Percentiles rank a stretch among this genome's conserved stretches.
phyloP scores from a whole-genome alignment of 2,797 vertebrate species.

The Astyanax mexicanus region DNA sequence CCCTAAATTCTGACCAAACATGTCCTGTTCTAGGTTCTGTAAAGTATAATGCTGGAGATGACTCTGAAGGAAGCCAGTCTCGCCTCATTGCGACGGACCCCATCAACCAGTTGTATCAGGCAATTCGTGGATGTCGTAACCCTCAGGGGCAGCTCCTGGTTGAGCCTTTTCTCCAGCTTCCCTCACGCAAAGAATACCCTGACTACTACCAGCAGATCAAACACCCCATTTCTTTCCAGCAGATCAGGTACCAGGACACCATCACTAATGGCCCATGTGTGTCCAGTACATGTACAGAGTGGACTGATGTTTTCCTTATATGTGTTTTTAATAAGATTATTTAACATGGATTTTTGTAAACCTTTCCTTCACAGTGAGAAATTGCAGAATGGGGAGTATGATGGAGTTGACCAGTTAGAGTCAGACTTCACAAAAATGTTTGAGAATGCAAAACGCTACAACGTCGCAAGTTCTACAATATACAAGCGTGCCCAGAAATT shows the following conservation, averaged over 20 bases:
- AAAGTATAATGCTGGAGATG: conserved; percentile 94
- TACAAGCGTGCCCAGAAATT: conserved; percentile 97
- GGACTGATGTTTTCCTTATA: no score
- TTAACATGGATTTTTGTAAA: background rate
- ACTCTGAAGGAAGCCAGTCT: conserved; percentile 93
- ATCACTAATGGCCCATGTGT: background rate
- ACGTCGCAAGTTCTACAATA: conserved; percentile 96
- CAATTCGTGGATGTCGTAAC: conserved; percentile 90
- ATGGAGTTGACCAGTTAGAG: conserved; percentile 92
- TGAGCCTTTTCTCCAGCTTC: conserved; percentile 95
- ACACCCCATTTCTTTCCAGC: conserved; percentile 90
- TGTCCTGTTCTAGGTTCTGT: conserved; percentile 80
- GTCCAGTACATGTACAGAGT: no score
- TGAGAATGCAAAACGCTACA: conserved; percentile 99
- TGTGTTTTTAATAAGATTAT: background rate
- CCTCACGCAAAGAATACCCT: conserved; percentile 95
- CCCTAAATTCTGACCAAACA: background rate
- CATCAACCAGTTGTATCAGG: conserved; percentile 94
- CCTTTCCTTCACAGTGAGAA: conserved; percentile 81
- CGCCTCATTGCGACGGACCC: conserved; percentile 92
- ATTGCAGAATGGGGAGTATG: conserved; percentile 95
- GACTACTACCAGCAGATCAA: conserved; percentile 99
- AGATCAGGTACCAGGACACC: conserved; percentile 85
- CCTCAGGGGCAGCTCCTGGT: conserved; percentile 93
- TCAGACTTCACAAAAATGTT: conserved; percentile 93